Evolutionary conservation across 2,797 vertebrate genomes (phyloP).

Genomic region (Pangasius djambal): DNA sequence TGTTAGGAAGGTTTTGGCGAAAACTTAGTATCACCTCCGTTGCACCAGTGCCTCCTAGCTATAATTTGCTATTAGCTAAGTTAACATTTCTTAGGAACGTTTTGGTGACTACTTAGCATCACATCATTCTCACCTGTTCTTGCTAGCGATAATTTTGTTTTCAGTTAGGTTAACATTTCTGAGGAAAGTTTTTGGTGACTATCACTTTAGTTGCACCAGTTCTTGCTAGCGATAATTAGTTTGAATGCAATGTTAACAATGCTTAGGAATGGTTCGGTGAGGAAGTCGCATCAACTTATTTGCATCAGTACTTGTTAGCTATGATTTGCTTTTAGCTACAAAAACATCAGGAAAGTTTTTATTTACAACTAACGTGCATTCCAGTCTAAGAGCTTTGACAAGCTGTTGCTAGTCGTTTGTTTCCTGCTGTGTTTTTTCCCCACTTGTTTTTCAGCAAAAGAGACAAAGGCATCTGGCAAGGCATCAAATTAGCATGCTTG

Average conservation of each 20-base stretch:
- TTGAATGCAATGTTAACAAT: neutral
- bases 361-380: neutral
- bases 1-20: no score
- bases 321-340: neutral
- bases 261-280: neutral
- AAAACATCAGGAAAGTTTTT: constrained; percentile 2
- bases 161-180: neutral
- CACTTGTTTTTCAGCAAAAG: constrained; percentile 8
- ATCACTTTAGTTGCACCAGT: neutral
- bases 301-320: neutral
- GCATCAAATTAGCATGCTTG: constrained; percentile 47
- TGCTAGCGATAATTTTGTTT: no score
- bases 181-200: neutral
- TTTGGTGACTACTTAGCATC: no score
- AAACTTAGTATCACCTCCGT: no score
- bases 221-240: neutral
- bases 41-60: no score
- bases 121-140: no score
- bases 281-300: no score
- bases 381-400: neutral
- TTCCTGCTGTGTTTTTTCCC: neutral
- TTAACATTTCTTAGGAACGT: no score
- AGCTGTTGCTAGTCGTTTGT: neutral
- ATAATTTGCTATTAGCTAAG: neutral
- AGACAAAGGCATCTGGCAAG: constrained; percentile 47